A percentile compares a stretch with the other conserved stretches of the same genome.
These are phyloP conservation scores for Bacillus rossius DNA, from an alignment of 1,140 invertebrate species.

Conservation along the genomic window DNA sequence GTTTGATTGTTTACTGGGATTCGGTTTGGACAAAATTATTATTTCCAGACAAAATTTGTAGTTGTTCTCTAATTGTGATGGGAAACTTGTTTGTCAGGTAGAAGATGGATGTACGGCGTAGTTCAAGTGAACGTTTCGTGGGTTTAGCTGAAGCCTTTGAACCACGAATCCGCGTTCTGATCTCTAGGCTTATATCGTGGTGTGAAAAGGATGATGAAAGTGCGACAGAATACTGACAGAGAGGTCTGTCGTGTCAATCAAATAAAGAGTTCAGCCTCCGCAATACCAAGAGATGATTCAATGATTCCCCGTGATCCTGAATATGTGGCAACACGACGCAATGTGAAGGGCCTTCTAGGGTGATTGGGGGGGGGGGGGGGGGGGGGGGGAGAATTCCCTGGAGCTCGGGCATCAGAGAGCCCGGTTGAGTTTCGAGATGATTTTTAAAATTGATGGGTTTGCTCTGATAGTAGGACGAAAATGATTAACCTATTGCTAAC, in stretches of 20 bases:
- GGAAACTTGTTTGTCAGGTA: neutral
- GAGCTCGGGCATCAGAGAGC: too few relatives aligned
- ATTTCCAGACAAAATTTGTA: too few relatives aligned
- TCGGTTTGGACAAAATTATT: too few relatives aligned
- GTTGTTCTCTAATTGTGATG: too few relatives aligned
- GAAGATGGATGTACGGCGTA: slow-evolving; percentile 12
- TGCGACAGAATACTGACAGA: slow-evolving; percentile 51
- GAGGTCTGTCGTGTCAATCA: slow-evolving; percentile 54
- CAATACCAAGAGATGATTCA: neutral
- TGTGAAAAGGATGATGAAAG: slow-evolving; percentile 49
- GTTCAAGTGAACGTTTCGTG: slow-evolving; percentile 44
- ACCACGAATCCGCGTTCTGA: slow-evolving; percentile 37
- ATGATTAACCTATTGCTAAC: too few relatives aligned
- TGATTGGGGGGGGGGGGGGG: too few relatives aligned
- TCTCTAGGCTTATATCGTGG: slow-evolving; percentile 45
- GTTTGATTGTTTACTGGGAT: too few relatives aligned
- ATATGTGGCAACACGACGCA: slow-evolving; percentile 9
- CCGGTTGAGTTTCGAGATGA: too few relatives aligned
- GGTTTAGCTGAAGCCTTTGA: slow-evolving; percentile 47
- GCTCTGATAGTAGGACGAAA: too few relatives aligned
- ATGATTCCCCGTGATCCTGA: neutral
- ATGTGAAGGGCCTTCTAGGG: too few relatives aligned
- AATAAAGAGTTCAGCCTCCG: slow-evolving; percentile 40
- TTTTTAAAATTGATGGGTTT: too few relatives aligned
- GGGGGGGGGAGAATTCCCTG: too few relatives aligned